Evolutionary conservation across 2,888 invertebrate species (phyloP).

Genomic region (Caenorhabditis drosophilae): DNA sequence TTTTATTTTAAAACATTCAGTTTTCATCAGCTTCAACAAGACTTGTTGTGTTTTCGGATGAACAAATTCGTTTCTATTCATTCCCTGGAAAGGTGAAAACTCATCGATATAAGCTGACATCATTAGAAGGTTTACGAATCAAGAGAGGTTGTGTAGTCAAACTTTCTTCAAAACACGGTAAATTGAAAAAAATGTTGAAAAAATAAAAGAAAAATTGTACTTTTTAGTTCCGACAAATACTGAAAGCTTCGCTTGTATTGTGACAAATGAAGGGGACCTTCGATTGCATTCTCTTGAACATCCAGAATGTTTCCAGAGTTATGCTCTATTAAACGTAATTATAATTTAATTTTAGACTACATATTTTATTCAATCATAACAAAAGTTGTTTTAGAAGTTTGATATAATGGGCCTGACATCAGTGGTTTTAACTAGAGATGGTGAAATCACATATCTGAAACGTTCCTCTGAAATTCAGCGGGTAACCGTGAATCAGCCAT

Average conservation of each 20-base stretch:
- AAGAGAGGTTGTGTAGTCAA: slow-evolving; percentile 11
- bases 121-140: slow-evolving; percentile 24
- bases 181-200: neutral
- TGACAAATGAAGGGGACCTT: slow-evolving; percentile 15
- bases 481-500: slow-evolving; percentile 5
- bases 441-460: slow-evolving; percentile 14
- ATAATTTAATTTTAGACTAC: neutral
- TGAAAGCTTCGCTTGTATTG: slow-evolving; percentile 10
- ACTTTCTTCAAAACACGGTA: slow-evolving; percentile 10
- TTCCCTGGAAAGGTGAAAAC: slow-evolving; percentile 12
- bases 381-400: neutral
- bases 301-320: slow-evolving; percentile 5
- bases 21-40: slow-evolving; percentile 14
- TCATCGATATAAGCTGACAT: slow-evolving; percentile 17
- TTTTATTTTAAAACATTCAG: slow-evolving; percentile 9
- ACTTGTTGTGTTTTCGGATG: slow-evolving; percentile 17
- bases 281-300: slow-evolving; percentile 19
- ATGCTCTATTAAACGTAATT: slow-evolving; percentile 7
- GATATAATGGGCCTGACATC: neutral
- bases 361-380: neutral
- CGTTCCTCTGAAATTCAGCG: slow-evolving; percentile 16
- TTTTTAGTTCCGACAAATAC: slow-evolving; percentile 12
- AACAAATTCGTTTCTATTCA: slow-evolving; percentile 21
- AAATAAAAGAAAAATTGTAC: neutral
- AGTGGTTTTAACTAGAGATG: slow-evolving; percentile 12